Evolutionary conservation across 2,113 vertebrate species (phyloP), one percentile per base, ranked within the genome.

Genomic region (Cynocephalus volans): DNA sequence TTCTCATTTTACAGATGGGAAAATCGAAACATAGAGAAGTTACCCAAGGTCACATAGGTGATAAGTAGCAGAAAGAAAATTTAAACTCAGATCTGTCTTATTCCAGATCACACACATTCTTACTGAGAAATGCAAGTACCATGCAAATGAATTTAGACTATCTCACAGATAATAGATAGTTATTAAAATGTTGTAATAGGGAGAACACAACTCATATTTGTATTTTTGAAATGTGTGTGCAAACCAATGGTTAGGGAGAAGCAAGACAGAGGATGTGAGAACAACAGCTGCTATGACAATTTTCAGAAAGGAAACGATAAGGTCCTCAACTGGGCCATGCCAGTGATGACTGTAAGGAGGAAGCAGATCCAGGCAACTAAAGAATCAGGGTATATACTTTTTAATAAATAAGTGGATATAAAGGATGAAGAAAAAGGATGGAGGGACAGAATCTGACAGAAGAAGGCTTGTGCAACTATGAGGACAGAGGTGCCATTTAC

Each of bases 291-390:
- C 7, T 15, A 14, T 13, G n/a, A 88, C 26, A 65, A 5, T 52
- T 77, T 58, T 54, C 26, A 41, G 73, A 72, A 65, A 10, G 33
- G 18, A 62, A 60, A 45, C 3, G 17, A 69, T 1, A 64, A 48
- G 26, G 6, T 10, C 41, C 12, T 41, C 21, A 62, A 26, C 5
- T 64, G 23, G 19, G 28, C 54, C 41, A 28, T 18, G 19, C 36
- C 19, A 13, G 10, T n/a, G 18, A 24, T 24, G 18, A 26, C 0
- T 11, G 0, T 0, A 12, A 56, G 28, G 52, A 62, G 18, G 1
- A 17, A 9, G 9, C 14, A 28, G 64, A 24, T n/a, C n/a, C 33
- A 56, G 45, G 21, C 50, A 72, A 65, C 52, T 13, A 31, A 31
- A 81, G 17, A 90, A 10, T 52, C 24, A 12, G 52, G 70, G 26